Percentiles rank a stretch among this genome's conserved stretches.
Conservation (phyloP, 2,113 vertebrate genomes). For the Rhombomys opimus region DNA sequence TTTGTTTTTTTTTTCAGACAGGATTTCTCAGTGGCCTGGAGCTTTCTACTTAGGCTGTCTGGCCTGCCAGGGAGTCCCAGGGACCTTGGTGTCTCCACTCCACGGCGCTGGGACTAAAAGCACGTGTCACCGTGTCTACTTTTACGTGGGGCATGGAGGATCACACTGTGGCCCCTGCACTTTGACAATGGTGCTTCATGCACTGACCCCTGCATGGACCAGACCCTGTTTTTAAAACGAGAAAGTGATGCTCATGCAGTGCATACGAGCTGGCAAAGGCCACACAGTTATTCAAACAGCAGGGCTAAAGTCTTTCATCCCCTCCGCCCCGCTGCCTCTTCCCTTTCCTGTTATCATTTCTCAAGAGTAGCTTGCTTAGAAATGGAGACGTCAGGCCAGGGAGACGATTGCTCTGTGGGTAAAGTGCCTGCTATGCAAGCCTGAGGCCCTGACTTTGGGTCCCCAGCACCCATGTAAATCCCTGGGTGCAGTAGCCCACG, state of each 20-base stretch:
- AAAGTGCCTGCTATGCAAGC: not conserved
- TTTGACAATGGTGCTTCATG: not conserved
- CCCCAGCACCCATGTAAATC: not conserved
- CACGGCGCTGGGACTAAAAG: no score
- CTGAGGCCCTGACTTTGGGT: no score
- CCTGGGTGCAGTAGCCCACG: rapidly evolving
- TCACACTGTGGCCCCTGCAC: no score
- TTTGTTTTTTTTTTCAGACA: not conserved
- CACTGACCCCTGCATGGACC: not conserved
- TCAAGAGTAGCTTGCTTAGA: not conserved
- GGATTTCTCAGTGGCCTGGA: not conserved
- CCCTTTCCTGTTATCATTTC: rapidly evolving
- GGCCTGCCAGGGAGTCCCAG: not conserved
- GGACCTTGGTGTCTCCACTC: not conserved
- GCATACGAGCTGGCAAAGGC: not conserved
- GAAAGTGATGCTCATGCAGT: not conserved
- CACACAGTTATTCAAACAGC: rapidly evolving
- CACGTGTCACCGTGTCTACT: not conserved
- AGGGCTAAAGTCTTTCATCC: rapidly evolving
- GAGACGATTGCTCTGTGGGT: not conserved
- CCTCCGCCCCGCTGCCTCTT: rapidly evolving
- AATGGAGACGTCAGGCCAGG: not conserved
- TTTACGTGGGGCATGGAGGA: not conserved
- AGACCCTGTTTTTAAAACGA: not conserved
- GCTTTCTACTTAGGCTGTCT: not conserved